These are phyloP conservation scores for Brachyptera putata DNA, from an alignment of 2,888 invertebrate species.

Conservation along the genomic window DNA sequence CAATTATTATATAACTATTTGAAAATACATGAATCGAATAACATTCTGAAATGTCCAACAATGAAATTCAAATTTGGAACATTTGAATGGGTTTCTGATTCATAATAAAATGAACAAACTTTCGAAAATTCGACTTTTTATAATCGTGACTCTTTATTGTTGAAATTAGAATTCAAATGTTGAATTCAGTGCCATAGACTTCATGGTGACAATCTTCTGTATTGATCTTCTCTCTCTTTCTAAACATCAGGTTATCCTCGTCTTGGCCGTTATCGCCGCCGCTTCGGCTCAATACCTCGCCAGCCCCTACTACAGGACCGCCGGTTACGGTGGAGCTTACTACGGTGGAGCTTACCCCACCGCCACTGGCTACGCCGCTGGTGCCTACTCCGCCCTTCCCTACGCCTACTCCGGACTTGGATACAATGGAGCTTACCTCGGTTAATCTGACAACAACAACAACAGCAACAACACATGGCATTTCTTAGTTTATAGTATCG, in stretches of 20 bases:
- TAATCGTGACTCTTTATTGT: too few relatives aligned
- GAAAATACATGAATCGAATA: too few relatives aligned
- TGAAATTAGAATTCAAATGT: too few relatives aligned
- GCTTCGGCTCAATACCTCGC: slow-evolving; percentile 17
- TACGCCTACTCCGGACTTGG: slow-evolving; percentile 11
- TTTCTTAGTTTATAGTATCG: too few relatives aligned
- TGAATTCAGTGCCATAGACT: too few relatives aligned
- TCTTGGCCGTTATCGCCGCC: slow-evolving; percentile 14
- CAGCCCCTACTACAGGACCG: slow-evolving; percentile 10
- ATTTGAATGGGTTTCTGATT: too few relatives aligned
- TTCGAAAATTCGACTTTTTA: too few relatives aligned
- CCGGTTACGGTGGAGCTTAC: neutral
- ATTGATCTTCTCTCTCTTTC: neutral
- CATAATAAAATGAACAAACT: too few relatives aligned
- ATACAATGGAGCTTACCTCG: slow-evolving; percentile 21
- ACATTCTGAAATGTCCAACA: too few relatives aligned
- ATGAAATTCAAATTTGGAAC: too few relatives aligned
- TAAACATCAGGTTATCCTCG: neutral
- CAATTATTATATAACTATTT: too few relatives aligned
- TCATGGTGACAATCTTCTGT: too few relatives aligned
- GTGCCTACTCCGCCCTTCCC: slow-evolving; percentile 2
- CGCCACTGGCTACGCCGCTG: slow-evolving; percentile 7
- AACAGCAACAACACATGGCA: neutral
- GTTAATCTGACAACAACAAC: slow-evolving; percentile 16
- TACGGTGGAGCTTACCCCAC: slow-evolving; percentile 11